These are phyloP conservation scores for Anarrhichthys ocellatus DNA, from an alignment of 2,113 vertebrate species.

Conservation along the genomic window DNA sequence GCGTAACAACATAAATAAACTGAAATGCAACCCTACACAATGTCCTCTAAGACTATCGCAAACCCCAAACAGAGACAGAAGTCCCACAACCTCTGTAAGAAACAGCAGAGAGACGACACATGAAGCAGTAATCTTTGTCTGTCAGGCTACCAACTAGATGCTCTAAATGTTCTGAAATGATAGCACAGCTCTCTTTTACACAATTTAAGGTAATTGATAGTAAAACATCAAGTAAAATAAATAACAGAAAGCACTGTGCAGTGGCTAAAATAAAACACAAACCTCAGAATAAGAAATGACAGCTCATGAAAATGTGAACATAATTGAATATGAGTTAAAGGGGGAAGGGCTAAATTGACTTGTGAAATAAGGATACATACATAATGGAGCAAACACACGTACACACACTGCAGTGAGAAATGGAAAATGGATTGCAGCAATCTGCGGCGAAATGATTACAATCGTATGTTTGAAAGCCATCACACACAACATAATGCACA, in stretches of 20 bases:
- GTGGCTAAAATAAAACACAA: constrained; percentile 12
- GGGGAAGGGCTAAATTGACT: constrained; percentile 20
- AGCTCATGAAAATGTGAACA: constrained; percentile 22
- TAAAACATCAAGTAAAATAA: background rate
- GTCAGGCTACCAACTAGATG: background rate
- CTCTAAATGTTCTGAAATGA: background rate
- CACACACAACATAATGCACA: constrained; percentile 3
- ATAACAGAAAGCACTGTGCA: constrained; percentile 1
- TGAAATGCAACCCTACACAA: background rate
- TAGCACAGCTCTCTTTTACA: background rate
- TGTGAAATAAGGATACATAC: constrained; percentile 24
- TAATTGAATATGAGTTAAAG: constrained; percentile 51
- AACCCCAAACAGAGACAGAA: background rate
- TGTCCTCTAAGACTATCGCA: background rate
- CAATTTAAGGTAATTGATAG: background rate
- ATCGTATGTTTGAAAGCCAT: constrained; percentile 31
- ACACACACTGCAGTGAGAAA: background rate
- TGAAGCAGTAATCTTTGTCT: background rate
- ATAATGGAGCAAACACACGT: constrained; percentile 6
- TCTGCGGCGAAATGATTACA: constrained; percentile 56
- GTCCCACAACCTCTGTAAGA: background rate
- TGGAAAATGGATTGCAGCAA: constrained; percentile 49
- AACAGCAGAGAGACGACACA: constrained; percentile 1
- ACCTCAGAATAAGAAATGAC: constrained; percentile 28
- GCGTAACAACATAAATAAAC: background rate